Evolutionary conservation across 2,888 invertebrate genomes (phyloP).

Genomic region (Volucella inflata): DNA sequence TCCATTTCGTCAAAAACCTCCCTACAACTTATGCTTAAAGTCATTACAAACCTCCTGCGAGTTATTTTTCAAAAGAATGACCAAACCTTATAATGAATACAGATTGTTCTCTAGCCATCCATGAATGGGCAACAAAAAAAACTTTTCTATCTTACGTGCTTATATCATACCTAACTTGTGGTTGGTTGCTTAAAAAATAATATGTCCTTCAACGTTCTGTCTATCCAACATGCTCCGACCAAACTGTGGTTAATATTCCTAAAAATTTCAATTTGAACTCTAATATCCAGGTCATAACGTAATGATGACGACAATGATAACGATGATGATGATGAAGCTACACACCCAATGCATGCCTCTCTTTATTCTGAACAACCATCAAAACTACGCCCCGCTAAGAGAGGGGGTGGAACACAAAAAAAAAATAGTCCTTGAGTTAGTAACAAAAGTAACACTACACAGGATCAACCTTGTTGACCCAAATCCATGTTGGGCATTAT

Average conservation of each 20-base stretch:
- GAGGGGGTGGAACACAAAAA: conserved; percentile 36
- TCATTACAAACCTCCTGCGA: too few species aligned
- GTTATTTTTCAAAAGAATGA: too few species aligned
- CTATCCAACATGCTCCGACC: background rate
- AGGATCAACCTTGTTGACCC: conserved; percentile 74
- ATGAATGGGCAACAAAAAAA: too few species aligned
- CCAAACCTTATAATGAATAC: too few species aligned
- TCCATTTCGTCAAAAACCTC: too few species aligned
- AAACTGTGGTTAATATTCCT: conserved; percentile 34
- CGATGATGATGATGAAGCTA: conserved; percentile 24
- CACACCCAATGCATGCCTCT: conserved; percentile 25
- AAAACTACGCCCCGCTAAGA: background rate
- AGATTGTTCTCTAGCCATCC: background rate
- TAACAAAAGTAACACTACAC: conserved; percentile 66
- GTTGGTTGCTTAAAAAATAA: too few species aligned
- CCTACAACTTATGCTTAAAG: too few species aligned
- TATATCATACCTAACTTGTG: too few species aligned
- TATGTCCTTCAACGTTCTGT: too few species aligned
- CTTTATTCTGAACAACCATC: background rate
- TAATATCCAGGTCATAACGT: conserved; percentile 55
- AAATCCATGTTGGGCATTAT: conserved; percentile 67
- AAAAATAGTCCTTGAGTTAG: conserved; percentile 70
- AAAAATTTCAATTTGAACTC: conserved; percentile 58
- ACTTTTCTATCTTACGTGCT: background rate
- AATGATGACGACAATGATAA: conserved; percentile 32